These are phyloP conservation scores for Pandemis cinnamomeana DNA, from an alignment of 2,888 invertebrate species.

Conservation along the genomic window DNA sequence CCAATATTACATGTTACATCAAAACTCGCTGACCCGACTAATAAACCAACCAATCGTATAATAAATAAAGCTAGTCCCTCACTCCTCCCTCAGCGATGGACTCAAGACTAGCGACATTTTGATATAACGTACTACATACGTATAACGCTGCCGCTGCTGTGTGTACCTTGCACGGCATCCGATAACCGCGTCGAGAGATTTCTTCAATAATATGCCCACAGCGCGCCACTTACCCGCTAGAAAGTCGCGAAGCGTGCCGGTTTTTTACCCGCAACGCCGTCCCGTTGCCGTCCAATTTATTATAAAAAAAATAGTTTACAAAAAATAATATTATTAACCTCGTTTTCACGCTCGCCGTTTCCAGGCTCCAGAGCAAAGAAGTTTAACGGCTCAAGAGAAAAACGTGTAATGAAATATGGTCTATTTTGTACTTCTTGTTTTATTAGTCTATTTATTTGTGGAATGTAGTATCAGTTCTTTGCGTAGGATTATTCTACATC, in stretches of 20 bases:
- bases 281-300: constrained; percentile 7
- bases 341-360: neutral
- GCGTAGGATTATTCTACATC: too few relatives aligned
- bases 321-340: neutral
- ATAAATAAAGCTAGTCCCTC: too few relatives aligned
- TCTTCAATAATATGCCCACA: constrained; percentile 68
- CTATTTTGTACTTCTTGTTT: too few relatives aligned
- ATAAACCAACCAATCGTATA: too few relatives aligned
- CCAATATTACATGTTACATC: too few relatives aligned
- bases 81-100: too few relatives aligned
- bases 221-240: constrained; percentile 52
- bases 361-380: neutral
- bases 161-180: constrained; percentile 44
- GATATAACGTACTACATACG: neutral
- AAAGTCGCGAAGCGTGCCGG: constrained; percentile 62
- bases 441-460: too few relatives aligned
- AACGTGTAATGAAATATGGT: neutral
- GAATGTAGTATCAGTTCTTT: too few relatives aligned
- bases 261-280: constrained; percentile 48
- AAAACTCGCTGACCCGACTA: too few relatives aligned
- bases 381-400: neutral
- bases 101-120: too few relatives aligned
- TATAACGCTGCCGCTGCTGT: constrained; percentile 34
- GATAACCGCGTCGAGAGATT: constrained; percentile 63
- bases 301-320: neutral